Percentiles rank a stretch among this genome's conserved stretches.
Evolutionary conservation across 2,888 invertebrate genomes (phyloP).

Genomic region (Elgonia sp.): DNA sequence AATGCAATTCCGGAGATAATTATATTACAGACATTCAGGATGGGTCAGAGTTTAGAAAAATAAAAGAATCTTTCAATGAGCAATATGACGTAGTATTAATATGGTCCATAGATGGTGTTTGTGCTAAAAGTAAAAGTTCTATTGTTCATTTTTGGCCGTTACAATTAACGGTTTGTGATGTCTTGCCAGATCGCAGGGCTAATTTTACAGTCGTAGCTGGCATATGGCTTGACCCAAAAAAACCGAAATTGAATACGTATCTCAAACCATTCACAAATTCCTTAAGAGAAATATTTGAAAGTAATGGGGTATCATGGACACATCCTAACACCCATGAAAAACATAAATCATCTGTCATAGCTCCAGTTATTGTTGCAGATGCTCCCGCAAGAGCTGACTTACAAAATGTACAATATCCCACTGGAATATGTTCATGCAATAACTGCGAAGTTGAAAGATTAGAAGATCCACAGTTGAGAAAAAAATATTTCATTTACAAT

Average conservation of each 20-base stretch:
- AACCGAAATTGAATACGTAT: conserved; percentile 10
- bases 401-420: conserved; percentile 42
- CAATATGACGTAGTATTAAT: conserved; percentile 13
- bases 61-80: neutral
- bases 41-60: conserved; percentile 16
- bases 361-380: conserved; percentile 39
- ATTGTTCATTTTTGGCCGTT: conserved; percentile 25
- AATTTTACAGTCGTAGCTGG: conserved; percentile 12
- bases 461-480: neutral
- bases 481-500: conserved; percentile 33
- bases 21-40: conserved; percentile 9
- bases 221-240: conserved; percentile 17
- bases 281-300: conserved; percentile 16
- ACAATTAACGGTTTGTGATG: conserved; percentile 12
- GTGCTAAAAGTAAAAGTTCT: conserved; percentile 10
- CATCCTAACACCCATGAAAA: neutral
- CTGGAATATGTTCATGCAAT: conserved; percentile 20
- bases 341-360: conserved; percentile 28
- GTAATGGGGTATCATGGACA: conserved; percentile 47
- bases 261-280: conserved; percentile 12
- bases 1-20: neutral
- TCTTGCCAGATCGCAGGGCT: conserved; percentile 1
- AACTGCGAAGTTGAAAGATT: conserved; percentile 18
- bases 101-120: conserved; percentile 23
- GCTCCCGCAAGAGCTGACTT: conserved; percentile 42